A percentile compares a stretch with the other conserved stretches of the same genome.
These are phyloP conservation scores for Danio choprae DNA, from an alignment of 2,797 vertebrate genomes.

Conservation along the genomic window DNA sequence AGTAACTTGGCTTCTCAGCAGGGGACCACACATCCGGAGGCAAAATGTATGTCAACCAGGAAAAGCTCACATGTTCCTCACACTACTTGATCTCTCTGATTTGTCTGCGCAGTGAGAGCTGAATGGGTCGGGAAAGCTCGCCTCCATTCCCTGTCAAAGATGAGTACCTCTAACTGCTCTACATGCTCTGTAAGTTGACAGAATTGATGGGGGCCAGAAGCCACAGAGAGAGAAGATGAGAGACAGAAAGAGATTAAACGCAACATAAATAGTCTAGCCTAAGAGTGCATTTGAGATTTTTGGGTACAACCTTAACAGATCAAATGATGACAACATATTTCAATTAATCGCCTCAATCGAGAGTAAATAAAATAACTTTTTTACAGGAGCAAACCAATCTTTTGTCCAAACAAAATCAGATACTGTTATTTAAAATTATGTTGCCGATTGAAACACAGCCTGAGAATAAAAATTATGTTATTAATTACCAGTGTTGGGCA, in stretches of 20 bases:
- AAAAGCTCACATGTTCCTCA: conserved; percentile 24
- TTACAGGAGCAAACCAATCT: too few relatives aligned
- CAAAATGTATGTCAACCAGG: not conserved
- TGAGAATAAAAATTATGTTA: too few relatives aligned
- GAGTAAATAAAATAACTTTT: too few relatives aligned
- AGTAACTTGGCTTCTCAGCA: conserved; percentile 16
- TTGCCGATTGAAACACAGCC: too few relatives aligned
- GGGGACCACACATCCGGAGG: conserved; percentile 40
- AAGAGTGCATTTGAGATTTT: too few relatives aligned
- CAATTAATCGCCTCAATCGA: too few relatives aligned
- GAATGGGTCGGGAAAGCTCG: conserved; percentile 39
- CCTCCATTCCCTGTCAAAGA: conserved; percentile 41
- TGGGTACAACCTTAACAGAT: too few relatives aligned
- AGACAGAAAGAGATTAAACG: conserved; percentile 22
- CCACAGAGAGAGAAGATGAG: conserved; percentile 60
- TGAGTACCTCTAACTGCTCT: conserved; percentile 37
- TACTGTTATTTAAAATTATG: too few relatives aligned
- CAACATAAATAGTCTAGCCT: not conserved
- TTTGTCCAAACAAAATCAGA: too few relatives aligned
- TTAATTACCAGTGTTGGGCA: too few relatives aligned
- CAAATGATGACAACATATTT: too few relatives aligned
- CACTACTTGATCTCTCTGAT: conserved; percentile 44
- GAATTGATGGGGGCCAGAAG: too few relatives aligned
- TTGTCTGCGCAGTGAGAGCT: conserved; percentile 51
- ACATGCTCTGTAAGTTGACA: conserved; percentile 57